These are phyloP conservation scores for Microcebus ravelobensis DNA, from an alignment of 2,113 vertebrate species.

Conservation along the genomic window DNA sequence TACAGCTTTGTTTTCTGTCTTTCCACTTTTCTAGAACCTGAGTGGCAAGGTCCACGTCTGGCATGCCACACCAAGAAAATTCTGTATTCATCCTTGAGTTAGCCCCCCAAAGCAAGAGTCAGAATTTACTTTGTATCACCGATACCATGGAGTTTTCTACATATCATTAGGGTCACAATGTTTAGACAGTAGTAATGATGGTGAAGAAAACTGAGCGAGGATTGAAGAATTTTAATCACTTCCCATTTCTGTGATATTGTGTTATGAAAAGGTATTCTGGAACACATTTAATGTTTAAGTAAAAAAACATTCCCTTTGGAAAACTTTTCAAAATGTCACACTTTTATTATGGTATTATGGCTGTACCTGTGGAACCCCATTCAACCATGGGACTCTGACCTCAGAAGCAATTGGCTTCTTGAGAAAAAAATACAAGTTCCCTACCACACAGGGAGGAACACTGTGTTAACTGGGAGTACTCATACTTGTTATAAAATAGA, in stretches of 20 bases:
- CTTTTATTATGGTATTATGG: background rate
- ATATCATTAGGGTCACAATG: background rate
- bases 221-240: background rate
- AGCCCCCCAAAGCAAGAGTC: background rate
- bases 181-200: background rate
- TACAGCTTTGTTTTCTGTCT: background rate
- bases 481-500: no score
- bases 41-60: background rate
- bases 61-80: background rate
- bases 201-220: background rate
- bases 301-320: background rate
- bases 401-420: background rate
- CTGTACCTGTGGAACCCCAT: background rate
- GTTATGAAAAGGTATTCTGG: background rate
- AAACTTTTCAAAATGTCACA: background rate
- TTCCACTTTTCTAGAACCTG: background rate
- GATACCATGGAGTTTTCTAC: background rate
- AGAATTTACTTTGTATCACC: background rate
- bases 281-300: background rate
- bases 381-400: background rate
- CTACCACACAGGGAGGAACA: no score
- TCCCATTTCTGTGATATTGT: background rate
- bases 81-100: background rate
- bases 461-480: no score
- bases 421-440: no score